These are phyloP conservation scores for Agrochola lota DNA, from an alignment of 2,888 invertebrate genomes.

Conservation along the genomic window DNA sequence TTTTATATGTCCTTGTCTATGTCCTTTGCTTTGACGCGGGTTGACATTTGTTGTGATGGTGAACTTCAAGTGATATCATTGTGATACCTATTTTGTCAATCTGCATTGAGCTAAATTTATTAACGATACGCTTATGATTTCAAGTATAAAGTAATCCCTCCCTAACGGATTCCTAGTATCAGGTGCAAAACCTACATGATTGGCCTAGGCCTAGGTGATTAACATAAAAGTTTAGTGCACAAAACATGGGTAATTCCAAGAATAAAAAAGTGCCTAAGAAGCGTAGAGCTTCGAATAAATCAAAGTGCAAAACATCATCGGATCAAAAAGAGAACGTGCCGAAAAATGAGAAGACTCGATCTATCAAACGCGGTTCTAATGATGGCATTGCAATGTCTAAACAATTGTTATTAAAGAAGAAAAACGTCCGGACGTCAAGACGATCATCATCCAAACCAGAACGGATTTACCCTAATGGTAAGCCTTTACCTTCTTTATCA, in stretches of 20 bases:
- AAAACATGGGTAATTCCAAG: conserved; percentile 52
- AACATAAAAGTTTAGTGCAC: neutral
- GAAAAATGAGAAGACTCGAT: conserved; percentile 34
- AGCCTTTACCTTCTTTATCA: conserved; percentile 72
- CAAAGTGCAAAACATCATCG: conserved; percentile 21
- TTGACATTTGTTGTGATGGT: too few species aligned
- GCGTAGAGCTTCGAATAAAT: conserved; percentile 14
- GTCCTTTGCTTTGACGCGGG: too few species aligned
- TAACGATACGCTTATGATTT: neutral
- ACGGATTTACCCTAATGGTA: conserved; percentile 68
- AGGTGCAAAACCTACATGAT: neutral
- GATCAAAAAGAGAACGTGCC: conserved; percentile 61
- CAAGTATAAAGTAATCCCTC: neutral
- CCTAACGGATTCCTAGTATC: neutral
- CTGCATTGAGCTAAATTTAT: neutral
- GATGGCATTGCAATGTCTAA: conserved; percentile 58
- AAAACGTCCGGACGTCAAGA: conserved; percentile 7
- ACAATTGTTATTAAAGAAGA: conserved; percentile 53
- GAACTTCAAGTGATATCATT: neutral
- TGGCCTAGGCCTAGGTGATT: too few species aligned
- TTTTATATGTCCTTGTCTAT: too few species aligned
- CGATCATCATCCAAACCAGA: conserved; percentile 20
- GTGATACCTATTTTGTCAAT: neutral
- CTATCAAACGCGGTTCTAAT: conserved; percentile 13
- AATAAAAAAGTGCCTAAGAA: conserved; percentile 38